Base-by-base conservation (phyloP, 2,113 vertebrate genomes). In the Dasyurus viverrinus region DNA sequence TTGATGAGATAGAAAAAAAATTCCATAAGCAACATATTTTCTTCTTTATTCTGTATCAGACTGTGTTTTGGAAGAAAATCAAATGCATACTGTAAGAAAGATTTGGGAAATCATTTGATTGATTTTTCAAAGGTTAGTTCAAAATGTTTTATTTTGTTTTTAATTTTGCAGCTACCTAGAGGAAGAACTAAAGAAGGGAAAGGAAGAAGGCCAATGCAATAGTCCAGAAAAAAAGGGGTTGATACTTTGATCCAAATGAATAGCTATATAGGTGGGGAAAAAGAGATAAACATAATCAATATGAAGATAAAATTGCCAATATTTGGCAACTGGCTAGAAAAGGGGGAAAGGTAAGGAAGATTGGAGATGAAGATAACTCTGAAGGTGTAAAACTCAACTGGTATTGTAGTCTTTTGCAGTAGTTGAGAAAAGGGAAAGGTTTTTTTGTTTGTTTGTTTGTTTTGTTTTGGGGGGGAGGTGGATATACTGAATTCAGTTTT, bases 51-150 rank as follows among this genome's bases (percentile, higher is more conserved):
- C 2, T 91, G 3, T 84, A n/a, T 8, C 30, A 22, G 3, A 16
- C 16, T 24, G 30, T 22, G 30, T 48, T 93, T 54, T 48, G 50
- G 9, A 27, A 30, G 19, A 46, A 90, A 84, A 53, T 36, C 22
- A 93, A 95, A 91, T 93, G 92, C 84, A 95, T 12, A 9, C 9
- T 8, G 7, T 60, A 42, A 92, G 42, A 92, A 94, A 90, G 3
- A 42, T 36, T 68, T 53, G 30, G 26, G 8, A 68, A 22, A 7
- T n/a, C 93, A 2, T 53, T 95, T 54, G 2, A 48, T 91, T 48
- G 5, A 48, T n/a, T 7, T 84, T 48, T n/a, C 53, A 94, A 4
- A 92, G 46, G 89, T 95, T 94, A 92, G 25, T 92, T 95, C 54
- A 89, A 26, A 95, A 92, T 84, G 68, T 84, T 54, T 54, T 16